Evolutionary conservation across 2,888 invertebrate genomes (phyloP).

Genomic region (Priocnemis perturbator): DNA sequence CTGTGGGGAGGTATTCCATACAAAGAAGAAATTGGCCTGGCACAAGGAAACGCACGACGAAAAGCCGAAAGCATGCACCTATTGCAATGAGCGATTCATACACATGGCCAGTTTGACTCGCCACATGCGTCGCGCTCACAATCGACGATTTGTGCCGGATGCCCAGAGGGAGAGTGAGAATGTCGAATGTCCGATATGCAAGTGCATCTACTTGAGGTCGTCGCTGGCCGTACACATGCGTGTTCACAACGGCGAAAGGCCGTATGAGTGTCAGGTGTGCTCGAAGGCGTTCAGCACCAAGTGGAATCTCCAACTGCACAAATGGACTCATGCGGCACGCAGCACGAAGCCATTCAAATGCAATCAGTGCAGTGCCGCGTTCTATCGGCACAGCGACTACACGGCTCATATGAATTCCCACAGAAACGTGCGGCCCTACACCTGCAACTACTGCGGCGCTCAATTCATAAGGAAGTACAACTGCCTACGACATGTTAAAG

Average conservation of each 20-base stretch:
- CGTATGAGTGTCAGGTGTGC: constrained; percentile 89
- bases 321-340: constrained; percentile 91
- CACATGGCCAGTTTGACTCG: constrained; percentile 89
- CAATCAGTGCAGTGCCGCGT: constrained; percentile 88
- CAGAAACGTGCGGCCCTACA: constrained; percentile 88
- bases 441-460: constrained; percentile 93
- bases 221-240: constrained; percentile 88
- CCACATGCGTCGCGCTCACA: constrained; percentile 89
- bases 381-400: constrained; percentile 88
- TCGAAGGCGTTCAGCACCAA: constrained; percentile 91
- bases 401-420: constrained; percentile 91
- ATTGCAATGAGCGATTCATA: constrained; percentile 91
- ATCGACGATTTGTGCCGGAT: constrained; percentile 84
- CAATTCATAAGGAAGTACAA: constrained; percentile 93
- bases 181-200: constrained; percentile 87
- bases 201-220: constrained; percentile 85
- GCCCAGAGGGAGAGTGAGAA: constrained; percentile 80
- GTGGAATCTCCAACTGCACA: constrained; percentile 92
- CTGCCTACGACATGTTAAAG: constrained; percentile 89
- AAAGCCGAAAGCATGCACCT: constrained; percentile 88
- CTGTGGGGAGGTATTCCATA: constrained; percentile 89
- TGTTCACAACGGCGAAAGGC: constrained; percentile 85
- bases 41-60: constrained; percentile 91
- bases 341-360: constrained; percentile 91
- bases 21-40: constrained; percentile 89